A percentile compares a stretch with the other conserved stretches of the same genome.
Evolutionary conservation across 2,113 vertebrate species (phyloP).

Genomic region (Ictalurus punctatus): DNA sequence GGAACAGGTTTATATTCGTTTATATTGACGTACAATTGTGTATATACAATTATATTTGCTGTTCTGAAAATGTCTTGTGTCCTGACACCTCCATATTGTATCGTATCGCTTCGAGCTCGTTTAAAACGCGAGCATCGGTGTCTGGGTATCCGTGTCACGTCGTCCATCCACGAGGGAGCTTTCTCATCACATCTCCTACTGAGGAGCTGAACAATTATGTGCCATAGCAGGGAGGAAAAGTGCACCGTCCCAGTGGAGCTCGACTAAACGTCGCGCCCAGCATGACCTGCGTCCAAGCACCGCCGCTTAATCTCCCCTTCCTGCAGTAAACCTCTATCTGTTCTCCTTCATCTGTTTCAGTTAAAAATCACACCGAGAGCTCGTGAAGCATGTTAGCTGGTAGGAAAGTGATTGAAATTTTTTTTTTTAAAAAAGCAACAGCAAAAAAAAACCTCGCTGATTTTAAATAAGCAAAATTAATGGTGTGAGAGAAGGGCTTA

Average conservation of each 20-base stretch:
- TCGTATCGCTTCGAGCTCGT: neutral
- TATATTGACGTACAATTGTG: neutral
- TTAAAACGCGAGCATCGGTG: neutral
- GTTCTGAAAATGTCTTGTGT: neutral
- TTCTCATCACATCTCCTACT: neutral
- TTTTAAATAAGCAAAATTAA: constrained; percentile 19
- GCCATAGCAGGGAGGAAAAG: neutral
- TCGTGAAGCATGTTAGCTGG: constrained; percentile 1
- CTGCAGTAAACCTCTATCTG: neutral
- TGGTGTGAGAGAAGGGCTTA: neutral
- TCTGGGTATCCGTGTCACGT: neutral
- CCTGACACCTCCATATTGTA: neutral
- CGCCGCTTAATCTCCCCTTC: neutral
- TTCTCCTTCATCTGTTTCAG: neutral
- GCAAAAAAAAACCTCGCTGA: neutral
- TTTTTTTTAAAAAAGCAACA: neutral
- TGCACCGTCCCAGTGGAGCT: neutral
- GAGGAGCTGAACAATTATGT: neutral
- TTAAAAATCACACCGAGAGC: neutral
- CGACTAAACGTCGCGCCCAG: neutral
- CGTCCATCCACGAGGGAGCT: neutral
- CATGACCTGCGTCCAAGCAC: neutral
- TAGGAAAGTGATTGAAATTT: neutral
- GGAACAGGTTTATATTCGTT: neutral
- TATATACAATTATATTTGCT: neutral